Conservation (phyloP, 2,797 vertebrate species). For the Rhinoraja longicauda region DNA sequence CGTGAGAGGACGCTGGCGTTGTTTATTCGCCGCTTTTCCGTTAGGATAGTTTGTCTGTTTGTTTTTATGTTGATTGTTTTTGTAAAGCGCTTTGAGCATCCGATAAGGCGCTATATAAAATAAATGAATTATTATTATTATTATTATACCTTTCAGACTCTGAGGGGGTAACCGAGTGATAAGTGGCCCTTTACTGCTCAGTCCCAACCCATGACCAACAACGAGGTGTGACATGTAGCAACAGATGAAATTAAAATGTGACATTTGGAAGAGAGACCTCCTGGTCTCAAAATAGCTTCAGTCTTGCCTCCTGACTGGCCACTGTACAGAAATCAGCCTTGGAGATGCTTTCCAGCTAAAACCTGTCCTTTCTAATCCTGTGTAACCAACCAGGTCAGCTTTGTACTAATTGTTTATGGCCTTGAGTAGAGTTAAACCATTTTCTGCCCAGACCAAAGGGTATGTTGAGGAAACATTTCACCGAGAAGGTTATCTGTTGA, state of each 20-base stretch:
- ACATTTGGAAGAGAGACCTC: background rate
- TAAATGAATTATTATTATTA: too few species aligned
- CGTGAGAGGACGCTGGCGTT: too few species aligned
- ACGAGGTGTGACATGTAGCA: background rate
- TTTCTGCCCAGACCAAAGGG: background rate
- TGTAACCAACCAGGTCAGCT: conserved; percentile 3
- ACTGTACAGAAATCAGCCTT: background rate
- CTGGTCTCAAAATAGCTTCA: background rate
- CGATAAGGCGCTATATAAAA: too few species aligned
- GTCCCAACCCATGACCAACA: background rate
- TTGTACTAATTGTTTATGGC: background rate
- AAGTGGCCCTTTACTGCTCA: background rate
- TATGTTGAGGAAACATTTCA: background rate
- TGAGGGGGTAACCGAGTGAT: background rate
- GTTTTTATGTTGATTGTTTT: too few species aligned
- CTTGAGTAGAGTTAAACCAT: background rate
- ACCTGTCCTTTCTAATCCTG: background rate
- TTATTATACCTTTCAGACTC: too few species aligned
- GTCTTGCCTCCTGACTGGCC: background rate
- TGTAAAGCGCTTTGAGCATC: too few species aligned
- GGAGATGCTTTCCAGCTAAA: background rate
- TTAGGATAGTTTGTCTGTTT: too few species aligned
- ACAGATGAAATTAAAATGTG: background rate
- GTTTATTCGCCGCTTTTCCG: too few species aligned
- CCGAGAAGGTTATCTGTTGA: background rate